Percentiles rank a stretch among this genome's conserved stretches.
Conservation (phyloP, 2,113 vertebrate genomes). For the Sclerurus mexicanus region DNA sequence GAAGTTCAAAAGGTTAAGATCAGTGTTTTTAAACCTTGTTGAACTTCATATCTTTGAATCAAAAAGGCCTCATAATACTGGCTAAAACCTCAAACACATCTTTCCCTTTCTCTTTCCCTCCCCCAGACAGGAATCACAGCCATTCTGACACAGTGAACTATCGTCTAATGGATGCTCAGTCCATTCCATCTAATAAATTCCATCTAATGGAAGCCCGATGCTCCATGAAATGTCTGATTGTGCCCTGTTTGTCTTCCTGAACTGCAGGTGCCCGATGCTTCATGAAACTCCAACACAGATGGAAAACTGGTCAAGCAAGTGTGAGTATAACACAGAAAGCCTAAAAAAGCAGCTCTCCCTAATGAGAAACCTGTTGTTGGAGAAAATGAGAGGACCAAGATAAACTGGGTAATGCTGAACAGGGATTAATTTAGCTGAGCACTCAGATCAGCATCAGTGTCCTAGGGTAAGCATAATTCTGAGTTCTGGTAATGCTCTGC, state of each 20-base stretch:
- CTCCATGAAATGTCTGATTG: neutral
- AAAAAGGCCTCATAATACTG: neutral
- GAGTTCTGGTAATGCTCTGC: neutral
- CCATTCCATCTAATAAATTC: too few species aligned
- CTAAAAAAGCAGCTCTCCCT: neutral
- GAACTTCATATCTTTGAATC: neutral
- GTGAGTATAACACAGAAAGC: neutral
- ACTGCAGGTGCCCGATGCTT: neutral
- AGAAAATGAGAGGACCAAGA: neutral
- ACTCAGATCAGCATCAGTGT: neutral
- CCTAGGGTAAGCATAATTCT: neutral
- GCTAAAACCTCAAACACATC: neutral
- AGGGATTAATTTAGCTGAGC: neutral
- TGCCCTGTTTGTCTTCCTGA: neutral
- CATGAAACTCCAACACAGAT: neutral
- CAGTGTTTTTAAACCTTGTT: neutral
- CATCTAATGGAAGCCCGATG: too few species aligned
- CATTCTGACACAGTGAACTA: neutral
- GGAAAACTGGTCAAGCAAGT: neutral
- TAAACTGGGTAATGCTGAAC: neutral
- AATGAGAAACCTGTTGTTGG: neutral
- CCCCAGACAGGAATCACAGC: neutral
- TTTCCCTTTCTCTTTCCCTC: neutral
- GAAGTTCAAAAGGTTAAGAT: neutral
- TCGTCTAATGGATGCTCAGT: too few species aligned